Conservation (phyloP, 1,140 invertebrate genomes). For the Hormaphis cornu region DNA sequence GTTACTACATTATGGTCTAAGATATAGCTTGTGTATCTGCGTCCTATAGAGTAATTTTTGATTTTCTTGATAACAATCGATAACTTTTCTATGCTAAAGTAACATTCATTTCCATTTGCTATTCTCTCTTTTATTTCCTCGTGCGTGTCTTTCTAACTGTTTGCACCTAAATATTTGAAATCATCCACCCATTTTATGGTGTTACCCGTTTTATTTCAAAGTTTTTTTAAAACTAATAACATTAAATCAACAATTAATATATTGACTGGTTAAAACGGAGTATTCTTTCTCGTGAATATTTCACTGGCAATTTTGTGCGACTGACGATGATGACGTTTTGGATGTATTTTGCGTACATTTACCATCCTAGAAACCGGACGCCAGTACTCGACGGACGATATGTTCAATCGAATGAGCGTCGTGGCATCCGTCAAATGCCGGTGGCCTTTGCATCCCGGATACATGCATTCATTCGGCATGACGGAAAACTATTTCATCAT, state of each 20-base stretch:
- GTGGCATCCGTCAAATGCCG: slow-evolving; percentile 50
- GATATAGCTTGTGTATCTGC: not conserved
- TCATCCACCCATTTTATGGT: too few species aligned
- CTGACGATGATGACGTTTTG: too few species aligned
- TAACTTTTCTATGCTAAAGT: not conserved
- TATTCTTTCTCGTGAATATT: too few species aligned
- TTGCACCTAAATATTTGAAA: not conserved
- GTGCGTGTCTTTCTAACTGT: not conserved
- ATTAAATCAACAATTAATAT: too few species aligned
- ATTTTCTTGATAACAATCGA: not conserved
- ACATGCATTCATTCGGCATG: slow-evolving; percentile 83
- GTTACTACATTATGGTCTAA: not conserved
- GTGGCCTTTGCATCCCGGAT: slow-evolving; percentile 66
- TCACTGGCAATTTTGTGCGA: too few species aligned
- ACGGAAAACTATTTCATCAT: slow-evolving; percentile 75
- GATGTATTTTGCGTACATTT: not conserved
- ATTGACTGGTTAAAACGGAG: too few species aligned
- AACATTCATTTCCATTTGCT: too few species aligned
- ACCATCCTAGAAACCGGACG: not conserved
- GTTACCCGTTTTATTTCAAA: too few species aligned
- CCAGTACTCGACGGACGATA: not conserved
- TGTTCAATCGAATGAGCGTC: slow-evolving; percentile 10
- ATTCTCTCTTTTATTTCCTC: not conserved
- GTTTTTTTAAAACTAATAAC: too few species aligned
- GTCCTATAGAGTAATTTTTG: not conserved